These are phyloP conservation scores for Lasioglossum marginatum DNA, from an alignment of 2,888 invertebrate genomes.

Conservation along the genomic window DNA sequence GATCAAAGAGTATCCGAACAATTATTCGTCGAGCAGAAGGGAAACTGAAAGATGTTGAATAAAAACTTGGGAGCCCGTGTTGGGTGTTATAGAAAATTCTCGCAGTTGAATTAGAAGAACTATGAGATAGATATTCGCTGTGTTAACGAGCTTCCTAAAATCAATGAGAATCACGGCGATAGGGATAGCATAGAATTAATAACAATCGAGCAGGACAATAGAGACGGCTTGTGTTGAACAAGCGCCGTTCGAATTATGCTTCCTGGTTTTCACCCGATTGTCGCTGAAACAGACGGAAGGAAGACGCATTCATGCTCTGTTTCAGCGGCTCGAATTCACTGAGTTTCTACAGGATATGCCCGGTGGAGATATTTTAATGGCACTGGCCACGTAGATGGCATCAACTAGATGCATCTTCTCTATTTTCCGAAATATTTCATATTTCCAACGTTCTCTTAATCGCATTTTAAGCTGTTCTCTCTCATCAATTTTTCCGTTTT, in stretches of 20 bases:
- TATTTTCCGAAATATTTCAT: conserved; percentile 14
- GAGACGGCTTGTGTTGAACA: conserved; percentile 37
- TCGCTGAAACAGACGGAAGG: conserved; percentile 73
- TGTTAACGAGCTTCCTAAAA: not conserved
- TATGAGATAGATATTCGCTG: not conserved
- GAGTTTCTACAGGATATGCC: conserved; percentile 82
- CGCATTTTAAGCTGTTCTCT: not conserved
- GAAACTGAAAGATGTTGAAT: not conserved
- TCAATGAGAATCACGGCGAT: not conserved
- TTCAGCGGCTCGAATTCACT: conserved; percentile 76
- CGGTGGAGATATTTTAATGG: conserved; percentile 72
- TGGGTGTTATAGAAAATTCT: not conserved
- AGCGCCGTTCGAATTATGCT: conserved; percentile 66
- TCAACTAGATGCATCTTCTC: conserved; percentile 3
- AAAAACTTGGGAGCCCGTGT: not conserved
- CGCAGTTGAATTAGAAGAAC: not conserved
- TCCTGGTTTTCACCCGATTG: conserved; percentile 78
- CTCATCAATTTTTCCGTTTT: not conserved
- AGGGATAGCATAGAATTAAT: not conserved
- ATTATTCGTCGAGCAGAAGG: not conserved
- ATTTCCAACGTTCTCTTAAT: not conserved
- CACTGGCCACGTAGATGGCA: conserved; percentile 28
- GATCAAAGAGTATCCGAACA: not conserved
- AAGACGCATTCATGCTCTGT: conserved; percentile 82
- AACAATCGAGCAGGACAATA: conserved; percentile 34